Base-by-base conservation (phyloP, 2,797 vertebrate genomes). In the Coccyzus lansbergi region DNA sequence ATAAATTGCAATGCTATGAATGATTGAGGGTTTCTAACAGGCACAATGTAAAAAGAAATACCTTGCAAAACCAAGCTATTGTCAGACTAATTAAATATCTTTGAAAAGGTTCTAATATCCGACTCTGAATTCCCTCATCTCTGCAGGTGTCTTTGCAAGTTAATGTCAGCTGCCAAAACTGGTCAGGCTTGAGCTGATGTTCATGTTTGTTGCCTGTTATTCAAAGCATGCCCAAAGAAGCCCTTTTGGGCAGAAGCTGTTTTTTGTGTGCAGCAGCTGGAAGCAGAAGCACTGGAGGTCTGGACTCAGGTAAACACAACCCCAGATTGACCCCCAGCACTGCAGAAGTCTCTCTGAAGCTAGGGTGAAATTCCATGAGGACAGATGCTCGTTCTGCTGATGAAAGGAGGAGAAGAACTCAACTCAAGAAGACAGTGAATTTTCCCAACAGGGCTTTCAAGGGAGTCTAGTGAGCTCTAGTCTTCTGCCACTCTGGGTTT, bases 1-100 rank as follows among this genome's bases (percentile, higher is more conserved):
- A 71, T 89, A 67, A 93, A 94, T 93, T 93, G 92, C 51, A 90
- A 79, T 79, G 48, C 24, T 83, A 78, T 69, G 69, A 94, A 93
- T 81, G 88, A 94, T 55, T 85, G 92, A 89, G 48, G 44, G 59
- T 83, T 94, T 94, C 67, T 86, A 94, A 86, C 12, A 33, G 31
- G 69, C 44, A 69, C 28, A 18, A 78, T 1, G 6, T 26, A 83
- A 83, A 92, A 92, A 80, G 33, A 92, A 92, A 40, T 34, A 70
- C 72, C 91, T 86, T 79, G 40, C 3, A 3, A 84, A 86, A 55
- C 51, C 0, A 2, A 93, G n/a, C 46, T 38, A 58, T 77, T 90
- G 75, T 93, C 4, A 16, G 40, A 83, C 72, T 92, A 91, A 90
- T 96, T 92, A 85, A 96, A 87, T 38, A n/a, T 38, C 34, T 94